Evolutionary conservation across 1,140 invertebrate species (phyloP), one percentile per base, ranked within the genome.

Genomic region (Calephelis virginiensis): DNA sequence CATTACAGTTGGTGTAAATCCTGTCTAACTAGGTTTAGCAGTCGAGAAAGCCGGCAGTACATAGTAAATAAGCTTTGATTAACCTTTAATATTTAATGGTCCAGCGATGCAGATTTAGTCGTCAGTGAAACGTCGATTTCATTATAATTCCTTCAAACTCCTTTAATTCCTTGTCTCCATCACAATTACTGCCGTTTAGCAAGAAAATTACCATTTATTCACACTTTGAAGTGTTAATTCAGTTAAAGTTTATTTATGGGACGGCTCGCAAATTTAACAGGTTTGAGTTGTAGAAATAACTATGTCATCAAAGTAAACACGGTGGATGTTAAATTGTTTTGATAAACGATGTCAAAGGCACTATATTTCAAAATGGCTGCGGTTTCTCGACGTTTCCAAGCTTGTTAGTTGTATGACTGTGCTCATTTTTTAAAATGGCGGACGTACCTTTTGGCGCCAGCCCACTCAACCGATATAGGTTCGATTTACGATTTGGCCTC

Each of bases 341-440:
- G 77, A 78, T 73, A 73, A 75, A 79, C 70, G 64, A 64, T 46
- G 38, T 65, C 48, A 72, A 59, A 68, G 68, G 71, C 67, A 73
- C 70, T 69, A 68, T 76, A 77, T 75, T 82, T 73, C 70, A 82
- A 78, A 69, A 77, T 76, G 65, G 70, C 28, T 28, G 28, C 67
- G 48, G 70, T 64, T 28, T 61, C 67, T 45, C 53, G 69, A 43
- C 67, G 48, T 69, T 64, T 14, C 59, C 64, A 38, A 49, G 69
- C 72, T 82, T 77, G 77, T 82, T 82, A 78, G 74, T 60, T 61
- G 66, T 48, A 67, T 69, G 65, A 53, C 61, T 66, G 71, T 69
- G 75, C 74, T 68, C 68, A 80, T 81, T 83, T n/a, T 83, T 85
- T 85, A 78, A 81, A 50, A 78, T 77, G 78, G 76, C 75, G 64